Conservation (phyloP, 2,113 vertebrate species). For the Chloebia gouldiae region DNA sequence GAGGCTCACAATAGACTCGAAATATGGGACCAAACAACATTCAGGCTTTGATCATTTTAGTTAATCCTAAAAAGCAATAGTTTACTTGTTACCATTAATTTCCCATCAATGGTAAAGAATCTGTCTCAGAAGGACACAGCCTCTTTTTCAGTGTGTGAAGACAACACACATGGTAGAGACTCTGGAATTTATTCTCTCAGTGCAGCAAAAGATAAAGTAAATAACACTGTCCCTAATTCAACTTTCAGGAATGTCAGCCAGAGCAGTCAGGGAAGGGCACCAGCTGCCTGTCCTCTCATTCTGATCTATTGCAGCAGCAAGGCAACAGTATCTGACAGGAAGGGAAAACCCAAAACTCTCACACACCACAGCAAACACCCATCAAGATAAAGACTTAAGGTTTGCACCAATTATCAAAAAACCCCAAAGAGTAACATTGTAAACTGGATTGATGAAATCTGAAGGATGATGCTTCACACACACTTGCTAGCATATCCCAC, state of each 20-base stretch:
- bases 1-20: background rate
- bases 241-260: conserved; percentile 62
- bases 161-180: background rate
- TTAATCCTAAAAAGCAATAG: background rate
- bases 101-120: conserved; percentile 48
- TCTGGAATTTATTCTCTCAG: conserved; percentile 19
- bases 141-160: conserved; percentile 3
- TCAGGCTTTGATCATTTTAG: background rate
- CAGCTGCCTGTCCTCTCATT: conserved; percentile 37
- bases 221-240: conserved; percentile 63
- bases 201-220: conserved; percentile 48
- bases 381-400: background rate
- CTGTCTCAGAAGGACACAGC: background rate
- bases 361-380: background rate
- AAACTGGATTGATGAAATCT: background rate
- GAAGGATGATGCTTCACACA: background rate
- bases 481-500: background rate
- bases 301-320: background rate
- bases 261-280: conserved; percentile 48
- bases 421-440: background rate
- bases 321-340: background rate
- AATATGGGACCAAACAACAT: background rate
- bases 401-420: background rate
- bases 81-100: conserved; percentile 4
- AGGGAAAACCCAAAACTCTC: background rate